These are phyloP conservation scores for Muscicapa adusta DNA, from an alignment of 2,113 vertebrate species.

Conservation along the genomic window DNA sequence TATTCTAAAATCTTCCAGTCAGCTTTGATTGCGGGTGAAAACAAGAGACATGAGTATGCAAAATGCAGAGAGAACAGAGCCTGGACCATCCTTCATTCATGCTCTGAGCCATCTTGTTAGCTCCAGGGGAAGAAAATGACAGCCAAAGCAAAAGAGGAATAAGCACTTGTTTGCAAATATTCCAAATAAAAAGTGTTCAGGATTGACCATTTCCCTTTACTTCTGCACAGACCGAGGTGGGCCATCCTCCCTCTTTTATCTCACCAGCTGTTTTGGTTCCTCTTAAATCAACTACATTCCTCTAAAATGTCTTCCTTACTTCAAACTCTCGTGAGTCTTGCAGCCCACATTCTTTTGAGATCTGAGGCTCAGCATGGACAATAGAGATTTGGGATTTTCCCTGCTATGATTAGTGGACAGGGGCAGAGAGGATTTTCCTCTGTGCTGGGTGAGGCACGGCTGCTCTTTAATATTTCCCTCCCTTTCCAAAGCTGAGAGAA, in stretches of 20 bases:
- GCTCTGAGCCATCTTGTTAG: neutral
- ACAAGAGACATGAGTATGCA: neutral
- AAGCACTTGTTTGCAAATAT: neutral
- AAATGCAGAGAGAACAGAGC: neutral
- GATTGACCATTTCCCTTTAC: neutral
- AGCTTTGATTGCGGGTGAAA: neutral
- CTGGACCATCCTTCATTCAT: neutral
- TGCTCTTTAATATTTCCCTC: conserved; percentile 23
- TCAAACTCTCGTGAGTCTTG: neutral
- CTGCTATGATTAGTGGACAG: neutral
- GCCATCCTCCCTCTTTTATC: neutral
- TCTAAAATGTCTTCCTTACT: neutral
- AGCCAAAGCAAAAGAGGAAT: neutral
- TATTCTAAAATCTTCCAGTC: neutral
- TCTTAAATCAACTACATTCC: neutral
- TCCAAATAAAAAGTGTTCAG: neutral
- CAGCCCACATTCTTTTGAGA: neutral
- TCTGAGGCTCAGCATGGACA: neutral
- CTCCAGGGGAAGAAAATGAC: neutral
- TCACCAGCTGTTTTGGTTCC: neutral
- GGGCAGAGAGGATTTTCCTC: neutral
- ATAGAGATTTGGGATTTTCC: neutral
- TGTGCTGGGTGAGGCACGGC: neutral
- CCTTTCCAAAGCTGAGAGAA: conserved; percentile 1
- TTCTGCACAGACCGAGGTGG: accelerated